Conservation (phyloP, 2,888 invertebrate species). For the Erebia aethiops region DNA sequence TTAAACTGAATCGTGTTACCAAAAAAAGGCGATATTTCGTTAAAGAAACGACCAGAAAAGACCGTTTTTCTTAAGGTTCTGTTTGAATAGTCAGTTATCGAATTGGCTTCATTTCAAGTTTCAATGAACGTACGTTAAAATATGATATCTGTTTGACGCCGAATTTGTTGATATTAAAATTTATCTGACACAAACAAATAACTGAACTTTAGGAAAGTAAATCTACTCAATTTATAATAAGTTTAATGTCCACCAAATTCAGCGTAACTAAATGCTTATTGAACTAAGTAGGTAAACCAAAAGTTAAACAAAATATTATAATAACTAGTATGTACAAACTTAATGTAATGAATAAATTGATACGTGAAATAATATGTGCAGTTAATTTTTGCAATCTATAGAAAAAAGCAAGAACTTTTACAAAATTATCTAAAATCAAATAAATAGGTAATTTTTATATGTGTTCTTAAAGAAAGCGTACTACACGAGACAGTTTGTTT, state of each 20-base stretch:
- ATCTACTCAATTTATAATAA: background rate
- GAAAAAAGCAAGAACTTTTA: background rate
- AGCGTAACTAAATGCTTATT: background rate
- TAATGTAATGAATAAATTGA: background rate
- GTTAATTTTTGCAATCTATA: background rate
- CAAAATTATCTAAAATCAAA: no score
- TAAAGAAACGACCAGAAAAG: background rate
- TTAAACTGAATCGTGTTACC: background rate
- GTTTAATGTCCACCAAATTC: background rate
- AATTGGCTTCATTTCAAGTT: background rate
- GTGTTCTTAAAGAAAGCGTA: conserved; percentile 41
- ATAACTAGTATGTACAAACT: background rate
- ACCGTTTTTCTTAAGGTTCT: background rate
- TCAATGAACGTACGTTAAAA: no score
- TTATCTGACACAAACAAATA: no score
- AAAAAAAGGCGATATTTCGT: background rate
- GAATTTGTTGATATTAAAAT: background rate
- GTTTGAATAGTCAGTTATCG: background rate
- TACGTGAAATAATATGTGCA: background rate
- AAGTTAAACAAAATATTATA: background rate
- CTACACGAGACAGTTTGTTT: conserved; percentile 76
- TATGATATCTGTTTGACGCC: background rate
- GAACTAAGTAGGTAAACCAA: background rate
- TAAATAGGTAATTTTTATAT: background rate
- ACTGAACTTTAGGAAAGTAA: background rate